phyloP scores from a whole-genome alignment of 2,797 vertebrate species.

The Arremon brunneinucha region DNA sequence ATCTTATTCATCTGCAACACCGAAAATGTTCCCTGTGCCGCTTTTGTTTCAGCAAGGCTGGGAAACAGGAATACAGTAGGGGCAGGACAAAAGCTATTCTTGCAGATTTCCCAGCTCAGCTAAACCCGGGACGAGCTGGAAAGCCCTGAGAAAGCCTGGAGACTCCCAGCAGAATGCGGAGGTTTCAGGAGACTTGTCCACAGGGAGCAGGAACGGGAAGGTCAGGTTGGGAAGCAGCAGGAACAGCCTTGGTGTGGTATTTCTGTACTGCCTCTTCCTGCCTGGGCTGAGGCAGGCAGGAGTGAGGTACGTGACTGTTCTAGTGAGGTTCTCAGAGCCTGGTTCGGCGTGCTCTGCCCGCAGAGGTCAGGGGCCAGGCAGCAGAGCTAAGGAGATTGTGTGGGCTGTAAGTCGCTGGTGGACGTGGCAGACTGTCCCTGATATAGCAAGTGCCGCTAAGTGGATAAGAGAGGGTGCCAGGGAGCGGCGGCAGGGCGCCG shows the following conservation, averaged over 20 bases:
- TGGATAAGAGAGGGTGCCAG: not conserved
- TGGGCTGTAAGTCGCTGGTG: not conserved
- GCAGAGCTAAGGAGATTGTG: constrained; percentile 20
- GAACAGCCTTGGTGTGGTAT: not conserved
- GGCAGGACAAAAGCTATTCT: constrained; percentile 9
- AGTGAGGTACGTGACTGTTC: not conserved
- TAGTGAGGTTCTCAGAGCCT: not conserved
- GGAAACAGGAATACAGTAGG: constrained; percentile 5
- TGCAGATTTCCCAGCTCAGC: constrained; percentile 1
- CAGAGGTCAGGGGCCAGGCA: constrained; percentile 21
- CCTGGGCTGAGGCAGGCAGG: not conserved
- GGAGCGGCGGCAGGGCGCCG: fast-evolving
- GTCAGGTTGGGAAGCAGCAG: not conserved
- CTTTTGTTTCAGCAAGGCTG: constrained; percentile 12
- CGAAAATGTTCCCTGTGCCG: not conserved
- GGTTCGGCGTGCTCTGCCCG: fast-evolving
- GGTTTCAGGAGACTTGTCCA: not conserved
- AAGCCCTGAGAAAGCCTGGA: not conserved
- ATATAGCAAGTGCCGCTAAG: not conserved
- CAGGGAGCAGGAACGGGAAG: not conserved
- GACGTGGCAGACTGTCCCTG: not conserved
- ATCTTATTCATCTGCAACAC: not conserved
- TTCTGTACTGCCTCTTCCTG: not conserved
- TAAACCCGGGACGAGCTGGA: not conserved
- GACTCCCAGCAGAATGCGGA: not conserved